phyloP scores from a whole-genome alignment of 1,140 invertebrate species.

The Uloborus diversus region DNA sequence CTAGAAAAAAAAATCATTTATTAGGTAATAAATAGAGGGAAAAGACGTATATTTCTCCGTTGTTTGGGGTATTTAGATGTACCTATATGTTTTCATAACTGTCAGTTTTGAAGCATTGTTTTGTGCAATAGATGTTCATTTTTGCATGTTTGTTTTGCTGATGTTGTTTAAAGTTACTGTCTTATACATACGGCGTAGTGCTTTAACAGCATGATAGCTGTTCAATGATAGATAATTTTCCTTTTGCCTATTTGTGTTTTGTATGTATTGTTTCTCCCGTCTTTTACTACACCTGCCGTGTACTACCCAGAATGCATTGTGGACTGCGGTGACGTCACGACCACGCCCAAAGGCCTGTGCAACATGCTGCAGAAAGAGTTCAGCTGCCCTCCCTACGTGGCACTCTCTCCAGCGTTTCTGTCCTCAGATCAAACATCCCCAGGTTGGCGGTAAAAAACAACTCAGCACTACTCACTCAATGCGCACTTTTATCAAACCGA shows the following conservation, averaged over 20 bases:
- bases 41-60: no score
- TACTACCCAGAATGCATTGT: slow-evolving; percentile 41
- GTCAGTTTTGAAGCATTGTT: not conserved
- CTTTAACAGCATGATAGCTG: slow-evolving; percentile 36
- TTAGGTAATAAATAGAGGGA: no score
- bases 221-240: slow-evolving; percentile 15
- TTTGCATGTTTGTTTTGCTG: slow-evolving; percentile 45
- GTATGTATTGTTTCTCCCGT: slow-evolving; percentile 38
- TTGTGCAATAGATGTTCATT: not conserved
- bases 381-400: slow-evolving; percentile 60
- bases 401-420: slow-evolving; percentile 60
- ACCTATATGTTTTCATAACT: not conserved
- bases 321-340: slow-evolving; percentile 49
- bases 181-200: not conserved
- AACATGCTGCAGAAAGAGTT: slow-evolving; percentile 62
- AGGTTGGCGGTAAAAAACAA: slow-evolving; percentile 56
- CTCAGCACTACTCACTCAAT: slow-evolving; percentile 43
- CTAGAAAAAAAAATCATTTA: no score
- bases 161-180: not conserved
- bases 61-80: no score
- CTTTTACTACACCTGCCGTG: slow-evolving; percentile 17
- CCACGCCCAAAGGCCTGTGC: slow-evolving; percentile 60
- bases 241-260: slow-evolving; percentile 20
- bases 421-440: slow-evolving; percentile 52
- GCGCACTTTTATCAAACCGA: slow-evolving; percentile 17